Base-by-base conservation (phyloP, 2,113 vertebrate genomes). In the Zingel zingel region DNA sequence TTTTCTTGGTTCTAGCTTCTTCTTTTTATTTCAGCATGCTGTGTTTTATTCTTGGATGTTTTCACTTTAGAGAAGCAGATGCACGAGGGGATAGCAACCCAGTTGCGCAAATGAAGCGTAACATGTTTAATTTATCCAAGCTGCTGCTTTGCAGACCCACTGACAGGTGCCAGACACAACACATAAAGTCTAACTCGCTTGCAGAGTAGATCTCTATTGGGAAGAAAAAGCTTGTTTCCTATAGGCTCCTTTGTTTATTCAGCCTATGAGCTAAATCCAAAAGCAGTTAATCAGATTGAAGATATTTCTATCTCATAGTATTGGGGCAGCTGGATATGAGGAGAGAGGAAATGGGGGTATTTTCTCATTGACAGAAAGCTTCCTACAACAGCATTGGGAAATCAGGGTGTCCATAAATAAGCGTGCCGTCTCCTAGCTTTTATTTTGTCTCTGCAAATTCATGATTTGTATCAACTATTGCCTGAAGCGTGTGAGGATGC, bases 71-170 rank as follows among this genome's bases (percentile, higher is more conserved):
- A 77, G 71, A 84, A 70, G 56, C 23, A 33, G 51, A 57, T 54
- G 56, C 85, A 77, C 8, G 1, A 53, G 74, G 57, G 70, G 25
- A 84, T 70, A 43, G 65, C 77, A 64, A 75, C 81, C 74, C 65
- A 68, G 82, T 81, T 62, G 86, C 78, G 80, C 77, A 93, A 89
- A 91, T 90, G 81, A 88, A 91, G 83, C 72, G 10, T 79, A 87
- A 75, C 79, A 88, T 93, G 91, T 87, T 93, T 90, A 92, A 93
- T 91, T 90, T 89, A 93, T 88, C 79, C 78, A 51, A 62, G 66
- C 79, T 68, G 80, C 81, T 80, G 81, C 82, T 77, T 80, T 79
- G 86, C 86, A 89, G 82, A 86, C 71, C 79, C 53, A 66, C 74
- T 90, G 86, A 92, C 89, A 91, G 88, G 86, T 91, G 90, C 89